Conservation (phyloP, 2,113 vertebrate species). For the Silurus glanis region DNA sequence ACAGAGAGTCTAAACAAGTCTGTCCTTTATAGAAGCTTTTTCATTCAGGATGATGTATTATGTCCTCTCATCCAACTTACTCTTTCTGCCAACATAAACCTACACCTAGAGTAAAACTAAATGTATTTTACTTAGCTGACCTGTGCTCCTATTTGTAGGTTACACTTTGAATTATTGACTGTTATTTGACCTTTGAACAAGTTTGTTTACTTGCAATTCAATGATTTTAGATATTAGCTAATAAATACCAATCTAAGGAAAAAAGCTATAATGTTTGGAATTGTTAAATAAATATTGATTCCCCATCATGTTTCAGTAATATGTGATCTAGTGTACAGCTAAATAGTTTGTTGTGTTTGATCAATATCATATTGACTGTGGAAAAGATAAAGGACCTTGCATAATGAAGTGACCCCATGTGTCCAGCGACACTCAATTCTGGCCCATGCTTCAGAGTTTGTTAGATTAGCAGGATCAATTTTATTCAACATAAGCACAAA, state of each 20-base stretch:
- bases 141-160: background rate
- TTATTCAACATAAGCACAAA: background rate
- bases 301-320: background rate
- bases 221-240: background rate
- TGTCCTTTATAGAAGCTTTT: background rate
- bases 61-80: background rate
- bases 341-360: background rate
- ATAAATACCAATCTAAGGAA: background rate
- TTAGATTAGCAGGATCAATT: background rate
- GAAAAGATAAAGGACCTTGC: background rate
- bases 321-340: background rate
- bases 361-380: background rate
- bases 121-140: background rate
- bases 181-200: background rate
- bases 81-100: conserved; percentile 1
- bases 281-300: background rate
- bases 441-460: background rate
- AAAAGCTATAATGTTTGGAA: background rate
- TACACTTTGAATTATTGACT: background rate
- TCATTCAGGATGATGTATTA: background rate
- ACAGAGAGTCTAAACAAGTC: conserved; percentile 12
- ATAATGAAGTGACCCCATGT: background rate
- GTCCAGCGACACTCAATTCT: background rate
- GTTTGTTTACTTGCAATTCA: background rate
- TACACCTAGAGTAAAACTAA: background rate